Conservation (phyloP, 1,140 invertebrate genomes). For the Hyposmocoma kahamanoa region DNA sequence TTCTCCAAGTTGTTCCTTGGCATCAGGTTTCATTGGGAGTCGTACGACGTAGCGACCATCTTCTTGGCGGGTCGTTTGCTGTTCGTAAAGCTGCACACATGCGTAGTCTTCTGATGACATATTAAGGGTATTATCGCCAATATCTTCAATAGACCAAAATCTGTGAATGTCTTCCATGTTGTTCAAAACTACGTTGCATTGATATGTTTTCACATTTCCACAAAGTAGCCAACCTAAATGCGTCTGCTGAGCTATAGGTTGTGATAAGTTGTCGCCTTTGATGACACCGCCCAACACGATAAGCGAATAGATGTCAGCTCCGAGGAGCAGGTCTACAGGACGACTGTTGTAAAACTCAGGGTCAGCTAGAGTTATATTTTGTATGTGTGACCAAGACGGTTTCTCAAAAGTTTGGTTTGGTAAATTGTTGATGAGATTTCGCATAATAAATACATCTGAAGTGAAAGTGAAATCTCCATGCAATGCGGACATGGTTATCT, state of each 20-base stretch:
- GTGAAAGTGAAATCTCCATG: neutral
- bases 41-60: neutral
- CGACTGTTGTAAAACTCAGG: neutral
- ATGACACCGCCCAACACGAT: neutral
- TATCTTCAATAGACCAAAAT: constrained; percentile 1
- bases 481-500: neutral
- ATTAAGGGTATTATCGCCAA: neutral
- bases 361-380: neutral
- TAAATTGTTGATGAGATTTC: constrained; percentile 1
- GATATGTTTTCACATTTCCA: neutral
- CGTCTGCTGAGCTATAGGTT: neutral
- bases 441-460: neutral
- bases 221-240: neutral
- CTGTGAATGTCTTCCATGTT: neutral
- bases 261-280: neutral
- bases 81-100: neutral
- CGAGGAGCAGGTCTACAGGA: neutral
- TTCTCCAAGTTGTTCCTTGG: neutral
- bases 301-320: neutral
- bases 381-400: neutral
- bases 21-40: neutral
- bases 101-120: neutral
- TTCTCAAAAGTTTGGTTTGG: constrained; percentile 1
- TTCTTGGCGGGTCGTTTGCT: neutral
- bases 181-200: constrained; percentile 1